phyloP scores from a whole-genome alignment of 2,888 invertebrate species.

The Melanostoma mellinum region DNA sequence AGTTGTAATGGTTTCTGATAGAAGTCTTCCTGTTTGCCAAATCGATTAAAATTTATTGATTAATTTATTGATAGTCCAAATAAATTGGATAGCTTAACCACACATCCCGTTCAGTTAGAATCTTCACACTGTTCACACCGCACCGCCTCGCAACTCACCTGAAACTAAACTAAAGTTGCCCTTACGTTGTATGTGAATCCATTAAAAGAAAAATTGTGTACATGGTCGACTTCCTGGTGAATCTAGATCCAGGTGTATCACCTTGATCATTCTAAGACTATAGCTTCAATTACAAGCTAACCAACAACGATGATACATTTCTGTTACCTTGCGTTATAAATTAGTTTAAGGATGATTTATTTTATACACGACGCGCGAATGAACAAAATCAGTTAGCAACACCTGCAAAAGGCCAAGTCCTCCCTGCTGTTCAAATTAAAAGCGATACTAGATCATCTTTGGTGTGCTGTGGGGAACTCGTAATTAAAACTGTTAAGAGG shows the following conservation, averaged over 20 bases:
- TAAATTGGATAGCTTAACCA: slow-evolving; percentile 26
- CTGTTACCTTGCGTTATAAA: neutral
- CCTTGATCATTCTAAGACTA: neutral
- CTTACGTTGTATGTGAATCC: slow-evolving; percentile 6
- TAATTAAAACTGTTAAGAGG: too few relatives aligned
- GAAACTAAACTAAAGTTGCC: neutral
- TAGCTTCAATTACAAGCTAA: slow-evolving; percentile 19
- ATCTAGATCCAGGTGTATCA: neutral
- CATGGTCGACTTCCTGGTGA: slow-evolving; percentile 13
- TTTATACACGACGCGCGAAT: slow-evolving; percentile 8
- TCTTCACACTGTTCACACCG: neutral
- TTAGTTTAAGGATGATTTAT: slow-evolving; percentile 17
- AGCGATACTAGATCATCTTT: too few relatives aligned
- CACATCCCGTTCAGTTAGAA: slow-evolving; percentile 9
- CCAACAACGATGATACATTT: slow-evolving; percentile 3
- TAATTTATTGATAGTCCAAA: slow-evolving; percentile 36
- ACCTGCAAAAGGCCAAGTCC: slow-evolving; percentile 1
- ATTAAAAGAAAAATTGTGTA: neutral
- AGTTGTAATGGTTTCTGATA: too few relatives aligned
- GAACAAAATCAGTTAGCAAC: slow-evolving; percentile 1
- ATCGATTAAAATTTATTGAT: slow-evolving; percentile 26
- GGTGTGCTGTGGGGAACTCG: too few relatives aligned
- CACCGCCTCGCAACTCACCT: too few relatives aligned
- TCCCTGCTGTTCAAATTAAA: too few relatives aligned
- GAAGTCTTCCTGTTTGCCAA: neutral